Evolutionary conservation across 2,888 invertebrate genomes (phyloP), one percentile per base, ranked within the genome.

Genomic region (Thumatha senex): DNA sequence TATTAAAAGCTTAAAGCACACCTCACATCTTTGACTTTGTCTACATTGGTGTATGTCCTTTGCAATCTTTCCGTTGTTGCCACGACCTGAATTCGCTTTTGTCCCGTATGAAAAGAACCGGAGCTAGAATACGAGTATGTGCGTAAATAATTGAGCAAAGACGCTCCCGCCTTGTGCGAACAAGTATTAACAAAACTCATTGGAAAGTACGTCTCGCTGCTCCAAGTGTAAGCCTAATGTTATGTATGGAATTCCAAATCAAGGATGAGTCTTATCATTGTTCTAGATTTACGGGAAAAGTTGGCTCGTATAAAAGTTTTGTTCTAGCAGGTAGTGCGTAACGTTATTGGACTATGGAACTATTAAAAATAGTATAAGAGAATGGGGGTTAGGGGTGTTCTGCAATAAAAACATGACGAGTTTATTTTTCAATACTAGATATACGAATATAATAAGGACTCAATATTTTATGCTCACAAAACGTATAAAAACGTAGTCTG

Each of bases 21-120:
- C 78, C 76, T 78, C 68, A 69, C 71, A 69, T 74, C 71, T 68
- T 77, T 74, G 61, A 74, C 66, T 76, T 47, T 61, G 58, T 30
- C 40, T 66, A 65, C 46, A 59, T 74, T 78, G 65, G 70, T 76
- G 76, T 31, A 10, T 70, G 78, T 83, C 82, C 82, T 84, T 84
- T 84, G 84, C 85, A 87, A 89, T 86, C 82, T 84, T 82, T 78
- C 80, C 82, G 85, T 87, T 89, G 89, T 89, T 86, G 76, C 78
- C 79, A 67, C 82, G 86, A 78, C 87, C 86, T 88, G 84, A 78
- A 84, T 89, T 71, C 82, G 76, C 88, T 76, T 84, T 90, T 90
- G 89, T 89, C 77, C 84, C 70, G 67, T 67, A 81, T 87, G 85
- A 89, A 89, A 88, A 84, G 87, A 89, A 84, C 76, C 71, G 77